Evolutionary conservation across 2,113 vertebrate species (phyloP), one percentile per base, ranked within the genome.

Genomic region (Thamnophis sirtalis): DNA sequence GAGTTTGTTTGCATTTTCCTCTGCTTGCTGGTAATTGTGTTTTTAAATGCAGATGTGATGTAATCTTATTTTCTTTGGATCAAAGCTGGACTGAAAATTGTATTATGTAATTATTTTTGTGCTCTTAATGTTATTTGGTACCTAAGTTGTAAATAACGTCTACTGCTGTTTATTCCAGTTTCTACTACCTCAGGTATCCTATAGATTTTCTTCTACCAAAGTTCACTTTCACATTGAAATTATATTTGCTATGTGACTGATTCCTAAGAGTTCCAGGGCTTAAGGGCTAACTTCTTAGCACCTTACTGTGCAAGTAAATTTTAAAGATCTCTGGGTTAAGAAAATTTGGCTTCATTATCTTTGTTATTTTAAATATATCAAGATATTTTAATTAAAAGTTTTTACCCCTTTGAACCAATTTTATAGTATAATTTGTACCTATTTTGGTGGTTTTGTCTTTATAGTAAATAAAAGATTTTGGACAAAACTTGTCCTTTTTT

Each of bases 141-240:
- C 98, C 98, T 98, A 94, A 98, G 96, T 98, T 97, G 98, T 98
- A 98, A 98, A 98, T 98, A 98, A 98, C 91, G 97, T 98, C 98
- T 98, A 98, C 98, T 98, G 98, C 98, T 98, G 98, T 98, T 98
- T 98, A 98, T 98, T 98, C 98, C 98, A 98, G 96, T 98, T 98
- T 98, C 98, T 98, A 98, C 98, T 99, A 99, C 98, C 98, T 99
- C 98, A 98, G 98, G 98, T 98, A 98, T 98, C 98, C 98, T 98
- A 98, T 98, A 98, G 98, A 98, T 97, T 98, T 98, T 98, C 98
- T 98, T 99, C 98, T 98, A 98, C 98, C 98, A 98, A 99, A 99
- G 98, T 98, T 98, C 98, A 98, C 98, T 98, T 98, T 98, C 98
- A 98, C 97, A 97, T 98, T 98, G 97, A 98, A 97, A 97, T 97